A percentile compares a stretch with the other conserved stretches of the same genome.
These are phyloP conservation scores for Nettapus auritus DNA, from an alignment of 2,113 vertebrate species.

Conservation along the genomic window DNA sequence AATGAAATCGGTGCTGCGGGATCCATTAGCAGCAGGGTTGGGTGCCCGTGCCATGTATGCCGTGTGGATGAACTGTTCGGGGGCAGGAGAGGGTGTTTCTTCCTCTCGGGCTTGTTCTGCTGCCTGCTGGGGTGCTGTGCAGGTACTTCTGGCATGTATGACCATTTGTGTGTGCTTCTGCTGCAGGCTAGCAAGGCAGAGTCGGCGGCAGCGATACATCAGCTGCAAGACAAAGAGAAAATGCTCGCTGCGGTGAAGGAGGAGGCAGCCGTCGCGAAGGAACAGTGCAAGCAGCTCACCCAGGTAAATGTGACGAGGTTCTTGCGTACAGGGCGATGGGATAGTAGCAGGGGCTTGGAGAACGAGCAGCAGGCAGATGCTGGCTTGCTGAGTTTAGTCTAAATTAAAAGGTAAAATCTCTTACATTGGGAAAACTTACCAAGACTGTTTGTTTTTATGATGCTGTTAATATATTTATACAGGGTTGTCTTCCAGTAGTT, in stretches of 20 bases:
- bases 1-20: fast-evolving
- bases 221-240: constrained; percentile 90
- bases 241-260: constrained; percentile 86
- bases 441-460: neutral
- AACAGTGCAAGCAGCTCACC: constrained; percentile 93
- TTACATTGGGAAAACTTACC: neutral
- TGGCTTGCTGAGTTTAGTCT: neutral
- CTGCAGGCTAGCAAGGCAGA: constrained; percentile 86
- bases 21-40: constrained; percentile 6
- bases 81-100: neutral
- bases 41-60: fast-evolving
- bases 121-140: neutral
- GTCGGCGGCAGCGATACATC: constrained; percentile 78
- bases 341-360: neutral
- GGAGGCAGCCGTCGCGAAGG: constrained; percentile 88
- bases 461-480: neutral
- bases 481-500: neutral
- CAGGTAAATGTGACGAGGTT: constrained; percentile 79
- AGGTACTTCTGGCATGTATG: neutral
- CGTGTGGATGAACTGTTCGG: fast-evolving
- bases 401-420: neutral
- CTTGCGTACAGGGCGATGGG: neutral
- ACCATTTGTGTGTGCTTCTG: neutral
- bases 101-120: neutral
- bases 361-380: neutral